A percentile compares a stretch with the other conserved stretches of the same genome.
phyloP scores from a whole-genome alignment of 2,113 vertebrate species.

The Crypturellus undulatus region DNA sequence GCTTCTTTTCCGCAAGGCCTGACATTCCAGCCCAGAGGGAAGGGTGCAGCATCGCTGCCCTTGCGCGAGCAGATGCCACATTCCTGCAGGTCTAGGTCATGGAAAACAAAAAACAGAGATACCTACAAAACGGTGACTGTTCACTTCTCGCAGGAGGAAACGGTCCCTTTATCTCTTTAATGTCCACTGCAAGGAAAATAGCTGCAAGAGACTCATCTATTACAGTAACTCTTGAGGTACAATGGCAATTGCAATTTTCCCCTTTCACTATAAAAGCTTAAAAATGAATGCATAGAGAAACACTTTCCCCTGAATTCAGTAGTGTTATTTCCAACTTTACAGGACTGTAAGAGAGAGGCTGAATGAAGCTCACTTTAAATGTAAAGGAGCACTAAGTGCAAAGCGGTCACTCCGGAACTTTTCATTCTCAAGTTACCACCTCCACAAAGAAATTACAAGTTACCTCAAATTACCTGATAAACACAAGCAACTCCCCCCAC shows the following conservation, averaged over 20 bases:
- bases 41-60: neutral
- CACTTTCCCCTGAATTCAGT: neutral
- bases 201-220: neutral
- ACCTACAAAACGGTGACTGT: neutral
- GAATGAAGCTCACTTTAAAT: neutral
- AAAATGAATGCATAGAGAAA: neutral
- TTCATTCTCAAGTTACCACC: neutral
- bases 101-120: neutral
- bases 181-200: neutral
- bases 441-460: neutral
- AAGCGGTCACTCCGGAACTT: neutral
- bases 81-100: constrained; percentile 30
- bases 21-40: constrained; percentile 14
- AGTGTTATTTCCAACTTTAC: neutral
- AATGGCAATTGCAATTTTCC: neutral
- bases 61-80: constrained; percentile 17
- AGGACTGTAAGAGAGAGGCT: neutral
- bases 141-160: neutral
- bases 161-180: neutral
- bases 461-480: neutral
- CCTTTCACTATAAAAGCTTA: neutral
- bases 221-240: neutral
- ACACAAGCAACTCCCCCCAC: neutral
- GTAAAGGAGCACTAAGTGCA: neutral
- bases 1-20: neutral